phyloP scores from a whole-genome alignment of 2,888 invertebrate genomes.

The Heliconius sara region DNA sequence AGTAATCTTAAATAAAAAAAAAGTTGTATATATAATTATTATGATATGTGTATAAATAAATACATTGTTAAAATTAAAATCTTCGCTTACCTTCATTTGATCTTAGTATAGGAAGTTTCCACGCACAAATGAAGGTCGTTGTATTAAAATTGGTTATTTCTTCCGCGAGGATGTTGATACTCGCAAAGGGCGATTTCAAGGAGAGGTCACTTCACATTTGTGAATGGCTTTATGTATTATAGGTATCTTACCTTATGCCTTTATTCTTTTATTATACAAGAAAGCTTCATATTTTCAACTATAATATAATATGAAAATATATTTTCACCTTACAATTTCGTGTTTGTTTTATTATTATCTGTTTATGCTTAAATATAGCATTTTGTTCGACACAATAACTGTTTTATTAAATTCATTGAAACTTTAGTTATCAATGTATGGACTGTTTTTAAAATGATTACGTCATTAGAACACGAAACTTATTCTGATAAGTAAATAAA shows the following conservation, averaged over 20 bases:
- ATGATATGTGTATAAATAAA: not conserved
- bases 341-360: too few relatives aligned
- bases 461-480: too few relatives aligned
- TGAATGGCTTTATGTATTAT: not conserved
- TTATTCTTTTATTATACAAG: too few relatives aligned
- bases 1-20: not conserved
- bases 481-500: too few relatives aligned
- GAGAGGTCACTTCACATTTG: constrained; percentile 28
- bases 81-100: constrained; percentile 6
- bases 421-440: too few relatives aligned
- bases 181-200: constrained; percentile 38
- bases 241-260: not conserved
- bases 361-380: too few relatives aligned
- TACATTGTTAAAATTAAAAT: not conserved
- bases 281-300: too few relatives aligned
- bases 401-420: too few relatives aligned
- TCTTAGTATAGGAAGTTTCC: constrained; percentile 23
- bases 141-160: constrained; percentile 32
- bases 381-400: too few relatives aligned
- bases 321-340: too few relatives aligned
- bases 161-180: constrained; percentile 35
- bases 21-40: not conserved
- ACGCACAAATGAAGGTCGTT: constrained; percentile 17
- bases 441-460: too few relatives aligned
- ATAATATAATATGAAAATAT: too few relatives aligned